Base-by-base conservation (phyloP, 2,797 vertebrate genomes). In the Peromyscus eremicus region DNA sequence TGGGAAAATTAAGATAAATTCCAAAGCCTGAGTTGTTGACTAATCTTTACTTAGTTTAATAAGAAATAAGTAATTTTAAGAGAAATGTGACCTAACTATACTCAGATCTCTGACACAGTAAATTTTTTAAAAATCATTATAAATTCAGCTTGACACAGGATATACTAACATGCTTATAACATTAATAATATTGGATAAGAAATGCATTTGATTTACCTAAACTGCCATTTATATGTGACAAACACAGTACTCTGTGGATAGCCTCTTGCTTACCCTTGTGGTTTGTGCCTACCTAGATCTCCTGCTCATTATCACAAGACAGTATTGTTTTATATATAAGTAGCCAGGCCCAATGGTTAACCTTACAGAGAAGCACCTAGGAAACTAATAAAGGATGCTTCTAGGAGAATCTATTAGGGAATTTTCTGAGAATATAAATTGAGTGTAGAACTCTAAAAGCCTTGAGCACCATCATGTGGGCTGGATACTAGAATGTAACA, bases 61-160 rank as follows among this genome's bases (percentile, higher is more conserved):
- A 46, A 68, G 2, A 52, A 87, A 83, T 73, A 92, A 40, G 5
- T 87, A 21, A 87, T 40, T 92, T 93, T 46, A 93, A 92, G 62
- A 34, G 83, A 86, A 92, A 75, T 86, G 27, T 4, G 75, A 90
- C 46, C 23, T 57, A 16, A 16, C 29, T 95, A 73, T n/a, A 19
- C 9, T 49, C 8, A 37, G 5, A 14, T 87, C 5, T 29, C 49
- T 81, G 49, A 60, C 49, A 96, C 23, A 49, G 2, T 49, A 27
- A 34, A n/a, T 34, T 2, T 46, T 27, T 83, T 92, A 0, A 19
- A 93, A 85, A 37, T 89, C 46, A 46, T 49, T 82, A 77, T 17
- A 71, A 32, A 34, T 75, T 10, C 5, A 37, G 2, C 14, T 27
- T 27, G 14, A 84, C 43, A 49, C 17, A 29, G 19, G 2, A 27